A percentile compares a stretch with the other conserved stretches of the same genome.
Conservation (phyloP, 2,113 vertebrate species). For the Eurystomus gularis region DNA sequence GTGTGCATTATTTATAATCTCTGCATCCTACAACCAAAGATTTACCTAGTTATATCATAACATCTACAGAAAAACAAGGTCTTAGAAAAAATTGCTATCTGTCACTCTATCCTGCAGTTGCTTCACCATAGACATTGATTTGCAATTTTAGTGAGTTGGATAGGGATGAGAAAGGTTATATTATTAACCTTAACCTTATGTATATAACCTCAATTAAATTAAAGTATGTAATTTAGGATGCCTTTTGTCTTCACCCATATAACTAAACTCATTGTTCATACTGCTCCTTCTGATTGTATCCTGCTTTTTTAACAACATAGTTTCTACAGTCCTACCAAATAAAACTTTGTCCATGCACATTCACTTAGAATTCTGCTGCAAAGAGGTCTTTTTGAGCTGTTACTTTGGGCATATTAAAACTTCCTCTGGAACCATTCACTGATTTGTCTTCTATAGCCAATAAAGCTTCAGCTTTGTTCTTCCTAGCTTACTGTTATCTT, state of each 20-base stretch:
- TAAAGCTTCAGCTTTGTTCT: neutral
- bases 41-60: neutral
- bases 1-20: neutral
- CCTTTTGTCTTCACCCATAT: neutral
- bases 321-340: neutral
- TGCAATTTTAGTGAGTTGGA: neutral
- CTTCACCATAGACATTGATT: neutral
- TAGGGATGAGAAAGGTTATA: neutral
- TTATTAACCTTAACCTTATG: no score
- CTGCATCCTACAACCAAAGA: neutral
- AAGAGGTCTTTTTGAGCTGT: neutral
- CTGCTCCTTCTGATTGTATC: neutral
- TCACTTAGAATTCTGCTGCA: neutral
- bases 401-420: neutral
- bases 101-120: neutral
- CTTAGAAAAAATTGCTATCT: neutral
- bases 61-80: neutral
- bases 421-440: neutral
- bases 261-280: neutral
- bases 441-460: neutral
- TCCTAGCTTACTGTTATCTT: neutral
- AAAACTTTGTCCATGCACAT: neutral
- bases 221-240: no score
- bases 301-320: neutral
- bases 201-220: no score